A percentile compares a stretch with the other conserved stretches of the same genome.
Evolutionary conservation across 2,888 invertebrate species (phyloP).

Genomic region (Eupithecia dodoneata): DNA sequence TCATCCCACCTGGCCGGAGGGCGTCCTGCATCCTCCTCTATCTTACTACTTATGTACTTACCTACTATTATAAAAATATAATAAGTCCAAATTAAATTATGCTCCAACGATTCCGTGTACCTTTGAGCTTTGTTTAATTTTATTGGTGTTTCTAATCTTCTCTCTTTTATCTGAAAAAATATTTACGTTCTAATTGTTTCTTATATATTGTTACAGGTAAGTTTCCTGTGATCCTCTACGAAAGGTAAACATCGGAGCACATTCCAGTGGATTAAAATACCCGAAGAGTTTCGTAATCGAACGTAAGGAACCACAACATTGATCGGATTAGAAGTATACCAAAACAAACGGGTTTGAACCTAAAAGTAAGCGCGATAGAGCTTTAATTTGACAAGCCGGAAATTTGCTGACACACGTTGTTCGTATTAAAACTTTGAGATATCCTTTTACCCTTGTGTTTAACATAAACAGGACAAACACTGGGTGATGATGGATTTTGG

Average conservation of each 20-base stretch:
- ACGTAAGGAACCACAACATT: conserved; percentile 17
- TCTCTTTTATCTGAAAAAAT: neutral
- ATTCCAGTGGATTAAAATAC: conserved; percentile 20
- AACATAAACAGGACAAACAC: conserved; percentile 14
- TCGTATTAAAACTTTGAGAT: conserved; percentile 4
- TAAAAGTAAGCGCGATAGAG: neutral
- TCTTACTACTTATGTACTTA: too few relatives aligned
- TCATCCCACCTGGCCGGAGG: too few relatives aligned
- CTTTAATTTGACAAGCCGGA: conserved; percentile 5
- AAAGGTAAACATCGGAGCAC: conserved; percentile 19
- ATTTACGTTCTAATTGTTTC: neutral
- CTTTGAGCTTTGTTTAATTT: neutral
- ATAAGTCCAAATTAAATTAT: too few relatives aligned
- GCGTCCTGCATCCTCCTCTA: too few relatives aligned
- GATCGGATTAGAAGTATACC: conserved; percentile 13
- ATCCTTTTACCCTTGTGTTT: conserved; percentile 28
- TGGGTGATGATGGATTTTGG: neutral
- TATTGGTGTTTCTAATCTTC: neutral
- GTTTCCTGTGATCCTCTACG: conserved; percentile 7
- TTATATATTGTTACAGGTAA: conserved; percentile 28
- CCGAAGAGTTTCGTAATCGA: conserved; percentile 17
- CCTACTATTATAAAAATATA: too few relatives aligned
- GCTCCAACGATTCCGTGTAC: neutral
- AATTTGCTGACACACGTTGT: conserved; percentile 19
- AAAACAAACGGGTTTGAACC: conserved; percentile 6